Conservation (phyloP, 2,113 vertebrate genomes). For the Brevimyrus niger region DNA sequence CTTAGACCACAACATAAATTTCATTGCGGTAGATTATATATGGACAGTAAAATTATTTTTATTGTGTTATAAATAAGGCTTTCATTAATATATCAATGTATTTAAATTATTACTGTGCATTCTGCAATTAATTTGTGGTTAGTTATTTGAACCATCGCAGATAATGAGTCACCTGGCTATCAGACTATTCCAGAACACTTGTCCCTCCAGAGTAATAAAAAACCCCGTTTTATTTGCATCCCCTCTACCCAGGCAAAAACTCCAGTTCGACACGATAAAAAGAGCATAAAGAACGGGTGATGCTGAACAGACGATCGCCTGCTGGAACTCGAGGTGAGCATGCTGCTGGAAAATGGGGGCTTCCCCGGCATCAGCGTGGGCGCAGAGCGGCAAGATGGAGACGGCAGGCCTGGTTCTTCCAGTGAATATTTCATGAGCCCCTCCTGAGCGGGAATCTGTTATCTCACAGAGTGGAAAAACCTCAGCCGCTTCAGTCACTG, state of each 20-base stretch:
- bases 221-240: neutral
- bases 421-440: constrained; percentile 21
- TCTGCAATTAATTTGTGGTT: neutral
- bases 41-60: neutral
- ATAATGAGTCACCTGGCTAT: neutral
- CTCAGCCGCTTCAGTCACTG: neutral
- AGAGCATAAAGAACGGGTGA: neutral
- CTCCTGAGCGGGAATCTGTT: neutral
- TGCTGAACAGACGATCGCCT: neutral
- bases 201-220: neutral
- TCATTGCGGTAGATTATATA: neutral
- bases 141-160: neutral
- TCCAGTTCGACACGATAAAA: neutral
- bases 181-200: neutral
- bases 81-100: neutral
- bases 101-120: neutral
- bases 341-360: neutral
- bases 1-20: neutral
- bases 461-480: neutral
- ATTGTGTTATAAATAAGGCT: neutral
- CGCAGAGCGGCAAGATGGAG: neutral
- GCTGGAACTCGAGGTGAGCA: neutral
- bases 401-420: neutral
- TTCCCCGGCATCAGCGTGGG: neutral
- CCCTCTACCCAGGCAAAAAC: neutral